Evolutionary conservation across 1,140 invertebrate species (phyloP).

Genomic region (Linepithema humile): DNA sequence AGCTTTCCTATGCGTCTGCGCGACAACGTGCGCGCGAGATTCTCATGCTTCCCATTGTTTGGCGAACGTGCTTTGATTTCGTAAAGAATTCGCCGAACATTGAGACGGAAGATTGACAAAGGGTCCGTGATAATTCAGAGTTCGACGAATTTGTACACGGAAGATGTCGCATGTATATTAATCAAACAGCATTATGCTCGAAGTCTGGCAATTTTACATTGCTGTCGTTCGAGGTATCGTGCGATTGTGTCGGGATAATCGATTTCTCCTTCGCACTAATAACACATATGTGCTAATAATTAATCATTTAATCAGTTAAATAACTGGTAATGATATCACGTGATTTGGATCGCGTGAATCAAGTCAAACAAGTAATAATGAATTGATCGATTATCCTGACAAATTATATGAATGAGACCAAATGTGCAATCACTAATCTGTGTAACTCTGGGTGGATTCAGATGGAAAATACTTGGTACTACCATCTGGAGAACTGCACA

Average conservation of each 20-base stretch:
- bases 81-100: conserved; percentile 60
- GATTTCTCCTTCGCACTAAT: conserved; percentile 38
- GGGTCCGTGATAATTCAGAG: conserved; percentile 53
- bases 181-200: conserved; percentile 67
- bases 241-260: conserved; percentile 60
- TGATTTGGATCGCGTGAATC: too few relatives aligned
- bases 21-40: conserved; percentile 49
- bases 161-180: conserved; percentile 61
- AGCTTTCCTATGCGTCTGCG: background rate
- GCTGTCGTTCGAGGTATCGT: conserved; percentile 54
- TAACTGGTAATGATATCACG: background rate
- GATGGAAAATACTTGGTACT: conserved; percentile 97
- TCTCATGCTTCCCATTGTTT: conserved; percentile 59
- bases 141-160: conserved; percentile 58
- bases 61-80: conserved; percentile 57
- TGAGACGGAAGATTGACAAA: conserved; percentile 58
- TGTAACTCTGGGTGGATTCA: conserved; percentile 76
- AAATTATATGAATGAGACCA: background rate
- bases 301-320: conserved; percentile 45
- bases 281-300: background rate
- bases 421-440: conserved; percentile 48
- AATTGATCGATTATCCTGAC: conserved; percentile 62
- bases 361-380: conserved; percentile 16
- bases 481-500: conserved; percentile 96
- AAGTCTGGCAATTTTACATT: background rate